These are phyloP conservation scores for Alviniconcha marisindica DNA, from an alignment of 1,140 invertebrate species.

Conservation along the genomic window DNA sequence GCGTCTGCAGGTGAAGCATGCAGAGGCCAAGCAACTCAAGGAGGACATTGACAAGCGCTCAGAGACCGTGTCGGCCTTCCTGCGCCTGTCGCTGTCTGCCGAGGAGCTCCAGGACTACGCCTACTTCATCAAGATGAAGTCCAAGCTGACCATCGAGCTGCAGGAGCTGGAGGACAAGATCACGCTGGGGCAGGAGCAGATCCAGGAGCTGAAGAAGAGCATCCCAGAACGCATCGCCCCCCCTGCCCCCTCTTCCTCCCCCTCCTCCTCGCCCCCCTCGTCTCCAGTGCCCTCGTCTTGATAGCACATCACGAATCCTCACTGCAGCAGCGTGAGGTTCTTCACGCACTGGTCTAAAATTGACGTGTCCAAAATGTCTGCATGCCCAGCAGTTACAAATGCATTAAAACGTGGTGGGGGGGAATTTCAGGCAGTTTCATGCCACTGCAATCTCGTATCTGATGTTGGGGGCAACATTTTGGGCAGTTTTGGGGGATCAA, in stretches of 20 bases:
- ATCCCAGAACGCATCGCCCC: slow-evolving; percentile 55
- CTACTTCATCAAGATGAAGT: slow-evolving; percentile 94
- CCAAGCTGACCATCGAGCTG: slow-evolving; percentile 90
- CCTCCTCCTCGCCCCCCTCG: background rate
- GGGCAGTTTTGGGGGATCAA: too few species aligned
- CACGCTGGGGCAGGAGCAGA: slow-evolving; percentile 90
- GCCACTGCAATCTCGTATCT: background rate
- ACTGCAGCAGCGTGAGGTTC: background rate
- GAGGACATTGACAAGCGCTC: slow-evolving; percentile 89
- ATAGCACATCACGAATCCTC: background rate
- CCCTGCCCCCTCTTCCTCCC: background rate
- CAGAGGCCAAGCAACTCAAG: slow-evolving; percentile 90
- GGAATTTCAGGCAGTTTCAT: background rate
- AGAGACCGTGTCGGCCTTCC: slow-evolving; percentile 84
- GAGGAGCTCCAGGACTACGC: slow-evolving; percentile 90
- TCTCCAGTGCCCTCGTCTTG: slow-evolving; percentile 19
- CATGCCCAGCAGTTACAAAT: background rate
- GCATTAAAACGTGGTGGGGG: background rate
- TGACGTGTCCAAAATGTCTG: background rate
- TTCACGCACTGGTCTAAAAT: background rate
- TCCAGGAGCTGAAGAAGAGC: slow-evolving; percentile 75
- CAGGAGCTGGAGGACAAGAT: slow-evolving; percentile 92
- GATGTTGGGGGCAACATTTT: background rate
- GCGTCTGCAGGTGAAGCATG: slow-evolving; percentile 86
- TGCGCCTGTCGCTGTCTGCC: slow-evolving; percentile 85